Base-by-base conservation (phyloP, 2,888 invertebrate species). In the Diaprepes abbreviatus region DNA sequence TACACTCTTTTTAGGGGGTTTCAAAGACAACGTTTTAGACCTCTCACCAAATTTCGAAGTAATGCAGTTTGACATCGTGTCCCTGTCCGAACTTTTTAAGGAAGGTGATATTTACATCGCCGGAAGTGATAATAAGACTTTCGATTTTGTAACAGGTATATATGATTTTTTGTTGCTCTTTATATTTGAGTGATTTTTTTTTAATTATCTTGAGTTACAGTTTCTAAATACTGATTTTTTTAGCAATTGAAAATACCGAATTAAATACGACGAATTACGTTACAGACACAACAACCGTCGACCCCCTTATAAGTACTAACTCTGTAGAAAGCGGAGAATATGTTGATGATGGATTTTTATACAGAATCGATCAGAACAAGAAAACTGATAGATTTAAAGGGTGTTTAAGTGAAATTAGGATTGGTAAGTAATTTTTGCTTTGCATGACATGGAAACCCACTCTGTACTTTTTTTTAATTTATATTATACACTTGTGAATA, bases 1-100 rank as follows among this genome's bases (percentile, higher is more conserved):
- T 9, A 38, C 36, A 24, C 9, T 21, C 19, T 33, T 68, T 63
- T 57, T 59, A 63, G 66, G 52, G 3, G 85, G 86, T 5, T 87
- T 87, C 78, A 83, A 87, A 74, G 89, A 89, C 73, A 77, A 83
- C 60, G 84, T 86, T 17, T 85, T 86, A 0, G 87, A 86, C 77
- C 87, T 87, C 76, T 85, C 86, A 66, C 83, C 84, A 19, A 85
- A 86, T n/a, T 83, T 89, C 73, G 80, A 85, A 71, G 85, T 83
- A 33, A 72, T 75, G n/a, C 78, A 81, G 66, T 83, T 89, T 70
- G 87, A 89, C 82, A 83, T 82, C 74, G 82, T 79, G 63, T 85
- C 85, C 38, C 88, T 89, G 84, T 86, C 85, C 77, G 67, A 65
- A 19, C 63, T 73, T 7, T 82, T 89, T 73, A 80, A 80, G 71